Percentiles rank a stretch among this genome's conserved stretches.
Evolutionary conservation across 2,888 invertebrate genomes (phyloP).

Genomic region (Eupithecia dodoneata): DNA sequence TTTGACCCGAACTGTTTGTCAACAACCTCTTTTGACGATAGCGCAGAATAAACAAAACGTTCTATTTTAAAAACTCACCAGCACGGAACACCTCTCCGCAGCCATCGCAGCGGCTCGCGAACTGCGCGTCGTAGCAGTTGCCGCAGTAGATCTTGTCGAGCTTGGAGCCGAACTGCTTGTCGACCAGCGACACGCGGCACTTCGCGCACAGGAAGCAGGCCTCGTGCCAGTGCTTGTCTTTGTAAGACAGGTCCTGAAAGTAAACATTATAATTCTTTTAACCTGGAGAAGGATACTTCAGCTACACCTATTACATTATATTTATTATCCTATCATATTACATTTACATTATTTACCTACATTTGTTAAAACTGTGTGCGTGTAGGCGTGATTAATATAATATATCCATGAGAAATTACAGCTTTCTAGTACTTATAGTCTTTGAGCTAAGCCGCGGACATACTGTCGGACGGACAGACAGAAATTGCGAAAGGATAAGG

Average conservation of each 20-base stretch:
- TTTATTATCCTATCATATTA: no score
- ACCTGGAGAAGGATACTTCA: no score
- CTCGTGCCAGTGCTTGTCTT: slow-evolving; percentile 99
- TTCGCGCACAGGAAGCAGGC: slow-evolving; percentile 99
- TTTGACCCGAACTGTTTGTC: slow-evolving; percentile 97
- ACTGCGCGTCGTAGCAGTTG: slow-evolving; percentile 99
- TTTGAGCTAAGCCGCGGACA: no score
- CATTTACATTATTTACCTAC: no score
- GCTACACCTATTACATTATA: no score
- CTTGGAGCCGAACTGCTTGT: slow-evolving; percentile 99
- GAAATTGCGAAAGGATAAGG: no score
- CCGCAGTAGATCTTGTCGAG: slow-evolving; percentile 99
- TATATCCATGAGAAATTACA: no score
- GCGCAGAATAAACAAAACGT: not conserved
- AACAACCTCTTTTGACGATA: not conserved
- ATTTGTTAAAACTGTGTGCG: no score
- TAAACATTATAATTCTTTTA: not conserved
- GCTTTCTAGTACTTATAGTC: no score
- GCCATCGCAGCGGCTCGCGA: slow-evolving; percentile 99
- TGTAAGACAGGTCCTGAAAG: slow-evolving; percentile 99
- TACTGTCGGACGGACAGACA: no score
- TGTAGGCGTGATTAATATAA: no score
- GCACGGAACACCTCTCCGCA: slow-evolving; percentile 99
- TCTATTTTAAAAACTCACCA: slow-evolving; percentile 87
- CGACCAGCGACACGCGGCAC: slow-evolving; percentile 98